A percentile compares a stretch with the other conserved stretches of the same genome.
Conservation (phyloP, 2,113 vertebrate species). For the Neotoma lepida region DNA sequence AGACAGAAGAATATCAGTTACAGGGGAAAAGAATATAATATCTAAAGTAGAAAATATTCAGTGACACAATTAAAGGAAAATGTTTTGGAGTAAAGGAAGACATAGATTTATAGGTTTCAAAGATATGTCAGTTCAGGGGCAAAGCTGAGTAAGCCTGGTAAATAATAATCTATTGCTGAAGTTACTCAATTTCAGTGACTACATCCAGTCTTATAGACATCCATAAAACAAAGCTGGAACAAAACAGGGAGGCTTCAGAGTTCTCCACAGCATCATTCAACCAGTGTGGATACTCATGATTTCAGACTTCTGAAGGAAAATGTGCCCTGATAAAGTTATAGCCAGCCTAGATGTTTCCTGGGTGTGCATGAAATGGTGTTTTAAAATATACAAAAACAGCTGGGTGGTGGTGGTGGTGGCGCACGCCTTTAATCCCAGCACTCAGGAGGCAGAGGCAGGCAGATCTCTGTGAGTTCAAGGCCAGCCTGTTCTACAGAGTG, state of each 20-base stretch:
- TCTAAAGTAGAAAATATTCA: background rate
- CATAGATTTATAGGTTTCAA: slow-evolving; percentile 10
- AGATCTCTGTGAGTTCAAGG: background rate
- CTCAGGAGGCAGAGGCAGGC: background rate
- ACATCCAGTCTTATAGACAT: background rate
- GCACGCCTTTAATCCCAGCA: background rate
- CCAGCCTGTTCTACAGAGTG: background rate
- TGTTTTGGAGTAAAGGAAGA: slow-evolving; percentile 28
- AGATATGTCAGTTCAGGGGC: background rate
- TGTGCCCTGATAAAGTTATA: background rate
- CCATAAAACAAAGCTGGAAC: slow-evolving; percentile 19
- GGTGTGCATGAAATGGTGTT: background rate
- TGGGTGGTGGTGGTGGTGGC: background rate
- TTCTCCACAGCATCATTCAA: background rate
- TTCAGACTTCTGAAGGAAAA: background rate
- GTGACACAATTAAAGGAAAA: slow-evolving; percentile 1
- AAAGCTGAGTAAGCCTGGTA: background rate
- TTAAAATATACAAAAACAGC: background rate
- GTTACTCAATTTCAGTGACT: background rate
- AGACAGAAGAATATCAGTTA: background rate
- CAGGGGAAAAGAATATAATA: background rate
- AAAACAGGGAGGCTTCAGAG: background rate
- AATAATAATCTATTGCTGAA: background rate
- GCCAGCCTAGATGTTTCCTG: background rate
- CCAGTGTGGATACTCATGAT: background rate